phyloP scores from a whole-genome alignment of 2,888 invertebrate genomes.

The Chaitophorus viminalis region DNA sequence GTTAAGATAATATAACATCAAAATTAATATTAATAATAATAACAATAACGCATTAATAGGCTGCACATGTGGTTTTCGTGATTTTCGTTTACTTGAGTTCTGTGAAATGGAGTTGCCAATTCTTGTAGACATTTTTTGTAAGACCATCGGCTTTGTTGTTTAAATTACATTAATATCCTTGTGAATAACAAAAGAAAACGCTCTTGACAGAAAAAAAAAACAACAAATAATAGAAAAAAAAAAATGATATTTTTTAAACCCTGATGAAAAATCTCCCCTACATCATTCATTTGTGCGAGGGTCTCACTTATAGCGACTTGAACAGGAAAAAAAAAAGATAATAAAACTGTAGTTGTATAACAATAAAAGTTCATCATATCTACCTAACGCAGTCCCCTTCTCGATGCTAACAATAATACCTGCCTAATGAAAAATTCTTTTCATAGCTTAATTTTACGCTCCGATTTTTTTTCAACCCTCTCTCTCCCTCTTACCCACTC shows the following conservation, averaged over 20 bases:
- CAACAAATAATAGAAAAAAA: not conserved
- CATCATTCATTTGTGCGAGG: conserved; percentile 4
- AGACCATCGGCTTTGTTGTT: conserved; percentile 7
- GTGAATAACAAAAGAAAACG: conserved; percentile 26
- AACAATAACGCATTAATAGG: not conserved
- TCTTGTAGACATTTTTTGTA: not conserved
- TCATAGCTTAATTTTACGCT: conserved; percentile 59
- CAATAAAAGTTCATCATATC: conserved; percentile 54
- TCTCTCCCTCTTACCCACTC: not conserved
- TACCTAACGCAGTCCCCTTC: conserved; percentile 14
- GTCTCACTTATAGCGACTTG: conserved; percentile 30
- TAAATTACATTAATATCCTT: conserved; percentile 24
- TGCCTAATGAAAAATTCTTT: conserved; percentile 61
- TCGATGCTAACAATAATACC: conserved; percentile 49
- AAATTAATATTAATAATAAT: not conserved
- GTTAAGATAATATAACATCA: no score
- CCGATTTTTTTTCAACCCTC: conserved; percentile 26
- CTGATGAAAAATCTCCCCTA: conserved; percentile 43
- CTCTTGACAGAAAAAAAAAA: not conserved
- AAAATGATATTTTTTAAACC: conserved; percentile 35
- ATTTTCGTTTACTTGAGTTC: not conserved
- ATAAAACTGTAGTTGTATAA: conserved; percentile 53
- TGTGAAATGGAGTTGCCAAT: not conserved
- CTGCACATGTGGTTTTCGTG: not conserved
- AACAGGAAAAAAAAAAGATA: conserved; percentile 29